A percentile compares a stretch with the other conserved stretches of the same genome.
Conservation (phyloP, 2,797 vertebrate genomes). For the Eremophila alpestris region DNA sequence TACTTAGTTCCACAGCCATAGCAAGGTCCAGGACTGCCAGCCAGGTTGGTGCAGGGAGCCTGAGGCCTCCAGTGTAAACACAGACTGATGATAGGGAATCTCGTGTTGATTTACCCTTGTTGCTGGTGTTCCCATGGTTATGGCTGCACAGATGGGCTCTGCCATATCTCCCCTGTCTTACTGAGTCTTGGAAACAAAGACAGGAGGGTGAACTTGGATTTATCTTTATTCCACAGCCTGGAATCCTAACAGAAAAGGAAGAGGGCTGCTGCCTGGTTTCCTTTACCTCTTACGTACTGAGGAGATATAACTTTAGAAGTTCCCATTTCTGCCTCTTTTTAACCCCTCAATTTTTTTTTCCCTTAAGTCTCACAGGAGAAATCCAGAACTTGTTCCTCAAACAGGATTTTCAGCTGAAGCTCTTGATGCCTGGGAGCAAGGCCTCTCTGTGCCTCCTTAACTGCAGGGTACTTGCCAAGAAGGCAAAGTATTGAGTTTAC, state of each 20-base stretch:
- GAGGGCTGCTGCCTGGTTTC: background rate
- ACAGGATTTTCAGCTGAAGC: background rate
- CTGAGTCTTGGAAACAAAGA: constrained; percentile 17
- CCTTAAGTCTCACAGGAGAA: background rate
- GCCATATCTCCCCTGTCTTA: constrained; percentile 17
- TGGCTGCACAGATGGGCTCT: constrained; percentile 16
- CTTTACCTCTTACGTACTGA: background rate
- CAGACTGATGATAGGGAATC: background rate
- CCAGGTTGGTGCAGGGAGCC: background rate
- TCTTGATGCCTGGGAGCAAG: background rate
- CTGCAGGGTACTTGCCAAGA: background rate
- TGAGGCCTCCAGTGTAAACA: background rate
- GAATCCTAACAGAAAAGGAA: constrained; percentile 23
- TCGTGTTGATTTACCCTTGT: constrained; percentile 12
- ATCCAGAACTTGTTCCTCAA: background rate
- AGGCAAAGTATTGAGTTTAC: background rate
- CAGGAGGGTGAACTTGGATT: constrained; percentile 5
- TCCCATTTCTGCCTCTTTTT: background rate
- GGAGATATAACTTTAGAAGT: background rate
- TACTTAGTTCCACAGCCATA: background rate
- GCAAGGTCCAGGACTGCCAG: background rate
- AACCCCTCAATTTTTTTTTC: background rate
- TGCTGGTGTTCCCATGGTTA: constrained; percentile 53
- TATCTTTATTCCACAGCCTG: constrained; percentile 18
- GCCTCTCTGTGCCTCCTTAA: background rate